Base-by-base conservation (phyloP, 2,888 invertebrate genomes). In the Creontiades dilutus region DNA sequence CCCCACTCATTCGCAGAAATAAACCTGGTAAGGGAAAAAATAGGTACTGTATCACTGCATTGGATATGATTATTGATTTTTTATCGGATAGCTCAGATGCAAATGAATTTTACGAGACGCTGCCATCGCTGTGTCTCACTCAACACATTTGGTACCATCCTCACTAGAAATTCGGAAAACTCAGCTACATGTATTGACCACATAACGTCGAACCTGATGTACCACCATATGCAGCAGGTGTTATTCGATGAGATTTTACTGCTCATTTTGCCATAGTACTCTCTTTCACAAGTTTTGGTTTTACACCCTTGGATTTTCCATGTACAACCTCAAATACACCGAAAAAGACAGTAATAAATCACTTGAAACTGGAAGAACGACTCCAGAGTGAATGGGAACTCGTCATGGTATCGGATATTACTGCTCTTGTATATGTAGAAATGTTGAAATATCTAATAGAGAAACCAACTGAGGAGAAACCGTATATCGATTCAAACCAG, bases 101-200 rank as follows among this genome's bases (percentile, higher is more conserved):
- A 75, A 75, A 75, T 11, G 14, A 75, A 12, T 75, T 11, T 75
- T 75, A 11, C n/a, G 75, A 75, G 12, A 13, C 75, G 9, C 7
- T 75, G 19, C 9, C 75, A 28, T 75, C 75, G 3, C 14, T 75
- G 75, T 1, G 75, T 19, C 75, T 75, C 2, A 75, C n/a, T n/a
- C 75, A 75, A 28, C 75, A 75, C 75, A 75, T 75, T 5, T n/a
- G n/a, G n/a, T n/a, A 75, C 75, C 75, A 75, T 75, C 16, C 75
- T 19, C n/a, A 75, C 75, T 75, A 75, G 75, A 75, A 19, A 11
- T 13, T 5, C 75, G 4, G 75, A 75, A 75, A 75, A 1, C 23
- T 27, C 75, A 75, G 75, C 19, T 19, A n/a, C 75, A 75, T 75
- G 75, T 13, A 75, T 75, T 75, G 75, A 75, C 16, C 75, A 75